These are phyloP conservation scores for Saccopteryx bilineata DNA, from an alignment of 2,113 vertebrate genomes.

Conservation along the genomic window DNA sequence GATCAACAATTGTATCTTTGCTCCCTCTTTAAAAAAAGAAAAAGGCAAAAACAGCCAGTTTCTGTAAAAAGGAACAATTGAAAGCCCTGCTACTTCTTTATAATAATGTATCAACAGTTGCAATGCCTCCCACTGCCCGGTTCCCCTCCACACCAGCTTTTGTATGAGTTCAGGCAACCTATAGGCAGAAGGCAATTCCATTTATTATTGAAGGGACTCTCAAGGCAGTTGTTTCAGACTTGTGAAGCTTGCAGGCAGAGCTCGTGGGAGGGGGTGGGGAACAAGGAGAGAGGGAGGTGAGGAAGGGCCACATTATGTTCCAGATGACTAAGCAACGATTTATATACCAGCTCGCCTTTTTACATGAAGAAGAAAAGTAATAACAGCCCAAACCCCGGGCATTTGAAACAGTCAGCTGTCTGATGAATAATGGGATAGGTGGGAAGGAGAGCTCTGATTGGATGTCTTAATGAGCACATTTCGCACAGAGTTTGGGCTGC, in stretches of 20 bases:
- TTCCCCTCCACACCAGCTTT: conserved; percentile 67
- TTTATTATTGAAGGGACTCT: conserved; percentile 93
- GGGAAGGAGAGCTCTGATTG: conserved; percentile 93
- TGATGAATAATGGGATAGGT: conserved; percentile 95
- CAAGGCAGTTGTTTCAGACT: conserved; percentile 91
- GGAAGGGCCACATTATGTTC: conserved; percentile 89
- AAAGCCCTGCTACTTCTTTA: conserved; percentile 69
- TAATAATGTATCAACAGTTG: conserved; percentile 78
- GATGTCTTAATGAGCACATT: conserved; percentile 97
- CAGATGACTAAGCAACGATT: conserved; percentile 91
- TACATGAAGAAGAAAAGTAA: conserved; percentile 90
- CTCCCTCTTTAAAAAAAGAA: background rate
- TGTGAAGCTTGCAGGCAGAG: conserved; percentile 89
- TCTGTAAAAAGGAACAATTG: conserved; percentile 68
- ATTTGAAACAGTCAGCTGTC: conserved; percentile 89
- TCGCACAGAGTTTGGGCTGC: conserved; percentile 93
- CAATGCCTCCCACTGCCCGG: conserved; percentile 20
- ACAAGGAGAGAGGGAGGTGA: conserved; percentile 14
- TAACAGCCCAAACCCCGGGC: conserved; percentile 87
- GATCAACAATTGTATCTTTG: conserved; percentile 58
- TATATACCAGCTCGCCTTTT: conserved; percentile 88
- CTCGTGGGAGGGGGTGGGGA: conserved; percentile 76
- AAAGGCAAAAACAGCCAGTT: background rate
- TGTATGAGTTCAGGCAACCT: conserved; percentile 88
- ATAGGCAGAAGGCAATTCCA: conserved; percentile 92